These are phyloP conservation scores for Tenualosa ilisha DNA, from an alignment of 2,797 vertebrate genomes.

Conservation along the genomic window DNA sequence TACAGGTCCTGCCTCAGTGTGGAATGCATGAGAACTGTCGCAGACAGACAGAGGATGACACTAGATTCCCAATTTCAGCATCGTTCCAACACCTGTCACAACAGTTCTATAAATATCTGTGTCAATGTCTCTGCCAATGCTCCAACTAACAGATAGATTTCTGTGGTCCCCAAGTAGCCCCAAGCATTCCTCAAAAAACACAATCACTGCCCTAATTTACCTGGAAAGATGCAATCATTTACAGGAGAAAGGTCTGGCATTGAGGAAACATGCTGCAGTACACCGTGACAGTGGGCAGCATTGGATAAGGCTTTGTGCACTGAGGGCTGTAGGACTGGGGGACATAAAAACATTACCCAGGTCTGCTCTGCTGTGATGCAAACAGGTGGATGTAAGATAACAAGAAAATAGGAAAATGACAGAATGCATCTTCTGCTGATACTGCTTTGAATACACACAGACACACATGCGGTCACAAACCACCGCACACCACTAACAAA, in stretches of 20 bases:
- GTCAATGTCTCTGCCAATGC: neutral
- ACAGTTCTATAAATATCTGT: neutral
- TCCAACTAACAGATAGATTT: neutral
- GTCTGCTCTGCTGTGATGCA: neutral
- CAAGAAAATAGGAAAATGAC: neutral
- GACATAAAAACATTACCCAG: neutral
- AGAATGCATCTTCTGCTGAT: neutral
- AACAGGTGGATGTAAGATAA: neutral
- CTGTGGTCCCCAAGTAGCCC: neutral
- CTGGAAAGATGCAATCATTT: neutral
- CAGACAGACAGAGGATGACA: neutral
- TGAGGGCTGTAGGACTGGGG: neutral
- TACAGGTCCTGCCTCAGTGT: too few species aligned
- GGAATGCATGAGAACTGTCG: too few species aligned
- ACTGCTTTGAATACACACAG: neutral
- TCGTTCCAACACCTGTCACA: neutral
- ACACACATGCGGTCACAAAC: neutral
- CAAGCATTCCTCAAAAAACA: neutral
- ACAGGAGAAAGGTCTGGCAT: neutral
- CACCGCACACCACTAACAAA: neutral
- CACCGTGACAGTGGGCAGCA: neutral
- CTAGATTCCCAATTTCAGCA: too few species aligned
- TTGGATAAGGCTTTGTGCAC: neutral
- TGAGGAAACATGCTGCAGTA: neutral
- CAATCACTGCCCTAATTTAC: slow-evolving; percentile 6